phyloP scores from a whole-genome alignment of 2,888 invertebrate species.

The Alviniconcha strummeri region DNA sequence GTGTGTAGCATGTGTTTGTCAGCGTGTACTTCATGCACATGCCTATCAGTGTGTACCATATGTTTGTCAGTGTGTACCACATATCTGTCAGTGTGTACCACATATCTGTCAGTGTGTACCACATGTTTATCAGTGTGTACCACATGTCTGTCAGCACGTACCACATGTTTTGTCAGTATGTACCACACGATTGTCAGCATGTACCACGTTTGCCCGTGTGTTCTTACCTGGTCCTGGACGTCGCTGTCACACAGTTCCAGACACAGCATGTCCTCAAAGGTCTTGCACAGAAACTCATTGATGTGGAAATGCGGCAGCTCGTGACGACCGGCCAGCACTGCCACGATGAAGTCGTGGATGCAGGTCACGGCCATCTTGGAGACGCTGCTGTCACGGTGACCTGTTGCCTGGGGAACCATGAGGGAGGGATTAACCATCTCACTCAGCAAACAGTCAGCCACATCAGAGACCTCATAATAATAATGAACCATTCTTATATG shows the following conservation, averaged over 20 bases:
- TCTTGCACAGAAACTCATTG: conserved; percentile 94
- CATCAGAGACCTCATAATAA: too few species aligned
- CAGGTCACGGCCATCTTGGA: conserved; percentile 91
- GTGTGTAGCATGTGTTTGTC: too few species aligned
- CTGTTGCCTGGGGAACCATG: conserved; percentile 82
- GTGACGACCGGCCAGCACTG: conserved; percentile 88
- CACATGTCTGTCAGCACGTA: neutral
- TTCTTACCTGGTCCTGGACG: conserved; percentile 84
- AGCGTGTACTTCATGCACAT: too few species aligned
- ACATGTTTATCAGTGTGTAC: too few species aligned
- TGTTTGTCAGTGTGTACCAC: conserved; percentile 1
- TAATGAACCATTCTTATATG: too few species aligned
- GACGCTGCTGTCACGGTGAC: conserved; percentile 90
- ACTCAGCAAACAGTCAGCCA: too few species aligned
- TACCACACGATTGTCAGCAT: neutral
- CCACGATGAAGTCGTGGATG: conserved; percentile 93
- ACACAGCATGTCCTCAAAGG: conserved; percentile 94
- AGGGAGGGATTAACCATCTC: too few species aligned
- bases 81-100: too few species aligned
- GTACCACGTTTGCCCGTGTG: neutral
- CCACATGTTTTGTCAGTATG: neutral
- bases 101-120: too few species aligned
- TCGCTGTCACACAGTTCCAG: conserved; percentile 94
- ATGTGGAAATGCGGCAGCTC: conserved; percentile 96
- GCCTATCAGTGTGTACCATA: neutral